Base-by-base conservation (phyloP, 2,888 invertebrate species). In the Calameuta pallipes region DNA sequence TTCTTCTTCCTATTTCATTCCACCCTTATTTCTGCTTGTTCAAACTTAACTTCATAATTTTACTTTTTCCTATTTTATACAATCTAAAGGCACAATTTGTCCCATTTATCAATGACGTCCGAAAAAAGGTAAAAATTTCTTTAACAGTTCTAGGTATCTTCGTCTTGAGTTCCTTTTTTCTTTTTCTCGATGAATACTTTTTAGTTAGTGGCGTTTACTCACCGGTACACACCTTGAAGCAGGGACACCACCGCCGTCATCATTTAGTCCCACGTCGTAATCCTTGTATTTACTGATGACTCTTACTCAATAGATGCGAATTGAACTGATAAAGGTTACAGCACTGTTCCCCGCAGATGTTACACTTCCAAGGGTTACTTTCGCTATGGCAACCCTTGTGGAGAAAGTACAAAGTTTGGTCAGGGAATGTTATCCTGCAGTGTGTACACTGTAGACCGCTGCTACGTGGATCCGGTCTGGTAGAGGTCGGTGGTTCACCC, bases 341-440 rank as follows among this genome's bases (percentile, higher is more conserved):
- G 92, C 98, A 98, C 91, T 97, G 96, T 92, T 98, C 97, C 75
- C 98, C 98, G 92, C 99, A 99, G 86, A 99, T 97, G 93, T 99
- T 99, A 92, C 98, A 98, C 92, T 98, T 98, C 96, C 96, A 99
- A 0, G 99, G 98, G 93, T 98, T 98, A 85, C 97, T 96, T 90
- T 98, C 98, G 86, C 98, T 98, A 93, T 99, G 99, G 92, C 99
- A 97, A 85, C 98, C 98, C 93, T 98, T 98, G 93, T 99, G 99
- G 83, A 99, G 94, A 93, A 98, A 98, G 93, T 98, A 98, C 79
- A 99, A 94, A 0, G 98, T 99, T 90, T 97, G 97, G 92, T 99
- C 98, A 69, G 98, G 97, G 93, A 98, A 99, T 23, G 91, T 91
- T 88, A 99, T 98, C 86, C 97, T 96, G 92, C 99, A 99, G 92